phyloP scores from a whole-genome alignment of 2,888 invertebrate genomes.

The Cyaniris semiargus region DNA sequence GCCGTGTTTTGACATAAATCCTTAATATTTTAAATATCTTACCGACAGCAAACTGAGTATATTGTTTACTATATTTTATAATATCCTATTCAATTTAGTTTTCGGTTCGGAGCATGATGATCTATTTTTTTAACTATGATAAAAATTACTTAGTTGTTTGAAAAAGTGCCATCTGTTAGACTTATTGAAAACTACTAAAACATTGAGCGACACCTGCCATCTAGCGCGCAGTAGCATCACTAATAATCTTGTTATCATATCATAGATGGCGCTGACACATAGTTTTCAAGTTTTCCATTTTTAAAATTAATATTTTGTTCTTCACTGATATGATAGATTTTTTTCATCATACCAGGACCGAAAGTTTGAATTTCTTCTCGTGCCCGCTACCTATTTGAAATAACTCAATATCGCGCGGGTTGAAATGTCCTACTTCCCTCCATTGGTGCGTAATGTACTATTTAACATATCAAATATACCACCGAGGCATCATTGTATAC shows the following conservation, averaged over 20 bases:
- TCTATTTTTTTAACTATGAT: too few relatives aligned
- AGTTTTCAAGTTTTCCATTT: not conserved
- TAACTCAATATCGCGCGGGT: too few relatives aligned
- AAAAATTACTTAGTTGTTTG: not conserved
- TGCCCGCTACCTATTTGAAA: too few relatives aligned
- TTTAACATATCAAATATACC: too few relatives aligned
- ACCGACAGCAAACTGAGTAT: not conserved
- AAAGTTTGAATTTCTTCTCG: too few relatives aligned
- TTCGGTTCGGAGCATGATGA: not conserved
- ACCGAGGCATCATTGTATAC: too few relatives aligned
- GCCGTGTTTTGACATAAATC: too few relatives aligned
- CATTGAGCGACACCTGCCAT: constrained; percentile 43
- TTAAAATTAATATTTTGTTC: too few relatives aligned
- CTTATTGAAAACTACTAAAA: not conserved
- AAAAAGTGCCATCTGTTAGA: not conserved
- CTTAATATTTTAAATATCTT: not conserved
- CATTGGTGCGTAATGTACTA: too few relatives aligned
- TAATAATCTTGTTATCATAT: not conserved
- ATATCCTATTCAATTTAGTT: not conserved
- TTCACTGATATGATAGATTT: not conserved
- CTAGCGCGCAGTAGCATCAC: constrained; percentile 52
- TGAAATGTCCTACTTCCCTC: too few relatives aligned
- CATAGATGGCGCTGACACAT: constrained; percentile 20
- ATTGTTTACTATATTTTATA: not conserved
- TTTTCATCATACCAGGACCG: too few relatives aligned